Evolutionary conservation across 2,888 invertebrate genomes (phyloP).

Genomic region (Habrosyne pyritoides): DNA sequence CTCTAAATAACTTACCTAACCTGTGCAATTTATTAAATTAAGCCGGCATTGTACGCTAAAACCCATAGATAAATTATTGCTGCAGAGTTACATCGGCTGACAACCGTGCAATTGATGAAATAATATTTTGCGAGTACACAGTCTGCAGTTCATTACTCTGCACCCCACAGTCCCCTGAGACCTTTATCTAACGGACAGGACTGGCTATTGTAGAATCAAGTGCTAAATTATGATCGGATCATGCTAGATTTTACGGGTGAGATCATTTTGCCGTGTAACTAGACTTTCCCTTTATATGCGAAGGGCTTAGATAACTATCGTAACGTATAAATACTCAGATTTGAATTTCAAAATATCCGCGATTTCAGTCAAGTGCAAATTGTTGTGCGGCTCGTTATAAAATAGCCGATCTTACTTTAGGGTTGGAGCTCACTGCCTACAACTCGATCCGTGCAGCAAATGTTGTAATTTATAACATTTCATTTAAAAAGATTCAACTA

Average conservation of each 20-base stretch:
- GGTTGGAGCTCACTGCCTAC: neutral
- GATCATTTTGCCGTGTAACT: constrained; percentile 46
- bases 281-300: constrained; percentile 38
- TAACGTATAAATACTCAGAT: constrained; percentile 59
- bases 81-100: constrained; percentile 38
- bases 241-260: constrained; percentile 60
- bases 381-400: constrained; percentile 37
- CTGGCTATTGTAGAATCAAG: constrained; percentile 65
- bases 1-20: neutral
- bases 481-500: too few relatives aligned
- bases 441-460: too few relatives aligned
- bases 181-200: constrained; percentile 65
- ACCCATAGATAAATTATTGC: constrained; percentile 49
- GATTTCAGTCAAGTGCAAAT: constrained; percentile 45
- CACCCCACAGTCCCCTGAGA: constrained; percentile 26
- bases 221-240: constrained; percentile 72
- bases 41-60: constrained; percentile 41
- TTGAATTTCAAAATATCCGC: constrained; percentile 66
- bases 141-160: constrained; percentile 40
- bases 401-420: constrained; percentile 28
- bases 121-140: constrained; percentile 43
- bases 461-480: too few relatives aligned
- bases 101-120: constrained; percentile 51
- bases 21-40: constrained; percentile 28
- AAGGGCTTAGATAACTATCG: constrained; percentile 56